These are phyloP conservation scores for Digitonthophagus gazella DNA, from an alignment of 2,888 invertebrate species.

Conservation along the genomic window DNA sequence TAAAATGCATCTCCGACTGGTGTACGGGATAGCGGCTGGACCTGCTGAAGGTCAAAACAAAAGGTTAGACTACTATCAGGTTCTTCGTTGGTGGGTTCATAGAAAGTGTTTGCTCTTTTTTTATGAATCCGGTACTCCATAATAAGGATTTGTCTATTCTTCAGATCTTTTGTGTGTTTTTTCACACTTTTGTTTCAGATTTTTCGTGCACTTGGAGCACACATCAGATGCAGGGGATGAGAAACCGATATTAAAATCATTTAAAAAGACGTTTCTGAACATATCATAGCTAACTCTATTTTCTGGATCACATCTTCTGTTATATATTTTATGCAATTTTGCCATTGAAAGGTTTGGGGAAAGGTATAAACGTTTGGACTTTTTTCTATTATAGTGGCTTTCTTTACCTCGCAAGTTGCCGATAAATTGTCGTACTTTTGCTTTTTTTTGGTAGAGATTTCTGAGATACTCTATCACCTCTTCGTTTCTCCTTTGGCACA, in stretches of 20 bases:
- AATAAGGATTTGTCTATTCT: background rate
- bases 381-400: slow-evolving; percentile 37
- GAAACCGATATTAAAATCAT: slow-evolving; percentile 39
- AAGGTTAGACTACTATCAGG: slow-evolving; percentile 13
- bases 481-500: too few species aligned
- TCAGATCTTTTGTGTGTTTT: too few species aligned
- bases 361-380: slow-evolving; percentile 36
- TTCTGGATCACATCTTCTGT: slow-evolving; percentile 32
- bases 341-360: slow-evolving; percentile 31
- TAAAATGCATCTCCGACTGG: slow-evolving; percentile 24
- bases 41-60: slow-evolving; percentile 28
- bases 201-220: slow-evolving; percentile 33
- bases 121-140: slow-evolving; percentile 11
- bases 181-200: slow-evolving; percentile 5
- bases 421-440: slow-evolving; percentile 29
- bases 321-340: slow-evolving; percentile 37
- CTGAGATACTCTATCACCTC: too few species aligned
- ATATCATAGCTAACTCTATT: slow-evolving; percentile 30
- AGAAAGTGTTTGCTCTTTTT: slow-evolving; percentile 23
- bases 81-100: slow-evolving; percentile 15
- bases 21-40: slow-evolving; percentile 24
- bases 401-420: slow-evolving; percentile 32
- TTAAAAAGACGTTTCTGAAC: slow-evolving; percentile 29
- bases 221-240: slow-evolving; percentile 35
- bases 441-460: too few species aligned